Evolutionary conservation across 2,888 invertebrate species (phyloP).

Genomic region (Machimus atricapillus): DNA sequence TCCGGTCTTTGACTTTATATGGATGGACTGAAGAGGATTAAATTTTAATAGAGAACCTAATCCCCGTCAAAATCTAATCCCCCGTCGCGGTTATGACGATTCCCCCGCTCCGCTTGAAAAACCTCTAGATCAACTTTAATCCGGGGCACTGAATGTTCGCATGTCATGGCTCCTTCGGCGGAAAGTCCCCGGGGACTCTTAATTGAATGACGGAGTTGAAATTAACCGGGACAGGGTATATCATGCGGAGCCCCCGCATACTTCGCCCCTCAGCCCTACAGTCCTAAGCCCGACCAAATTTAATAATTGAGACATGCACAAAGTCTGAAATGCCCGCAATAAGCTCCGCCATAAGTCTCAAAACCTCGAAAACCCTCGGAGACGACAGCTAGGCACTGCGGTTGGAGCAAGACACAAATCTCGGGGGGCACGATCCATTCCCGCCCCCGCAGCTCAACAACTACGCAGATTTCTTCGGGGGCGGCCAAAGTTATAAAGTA

Average conservation of each 20-base stretch:
- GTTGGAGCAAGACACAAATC: background rate
- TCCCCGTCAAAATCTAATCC: background rate
- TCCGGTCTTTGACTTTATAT: background rate
- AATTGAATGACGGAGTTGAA: conserved; percentile 8
- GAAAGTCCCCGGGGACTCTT: background rate
- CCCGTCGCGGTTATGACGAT: background rate
- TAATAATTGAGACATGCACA: conserved; percentile 15
- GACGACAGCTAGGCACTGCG: background rate
- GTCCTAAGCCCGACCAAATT: background rate
- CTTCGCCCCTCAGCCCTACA: background rate
- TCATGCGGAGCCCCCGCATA: background rate
- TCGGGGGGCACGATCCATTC: background rate
- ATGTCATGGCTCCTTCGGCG: background rate
- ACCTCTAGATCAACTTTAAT: background rate
- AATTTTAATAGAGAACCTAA: background rate
- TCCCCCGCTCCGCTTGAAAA: background rate
- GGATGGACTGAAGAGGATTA: background rate
- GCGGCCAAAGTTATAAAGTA: background rate
- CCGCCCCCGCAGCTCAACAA: background rate
- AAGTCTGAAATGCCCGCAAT: background rate
- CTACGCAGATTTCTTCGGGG: background rate
- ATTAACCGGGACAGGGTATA: background rate
- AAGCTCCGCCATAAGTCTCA: background rate
- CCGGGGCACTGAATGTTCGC: background rate
- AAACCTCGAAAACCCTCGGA: background rate